Percentiles rank a stretch among this genome's conserved stretches.
Evolutionary conservation across 1,140 invertebrate genomes (phyloP).

Genomic region (Drosophila bifasciata): DNA sequence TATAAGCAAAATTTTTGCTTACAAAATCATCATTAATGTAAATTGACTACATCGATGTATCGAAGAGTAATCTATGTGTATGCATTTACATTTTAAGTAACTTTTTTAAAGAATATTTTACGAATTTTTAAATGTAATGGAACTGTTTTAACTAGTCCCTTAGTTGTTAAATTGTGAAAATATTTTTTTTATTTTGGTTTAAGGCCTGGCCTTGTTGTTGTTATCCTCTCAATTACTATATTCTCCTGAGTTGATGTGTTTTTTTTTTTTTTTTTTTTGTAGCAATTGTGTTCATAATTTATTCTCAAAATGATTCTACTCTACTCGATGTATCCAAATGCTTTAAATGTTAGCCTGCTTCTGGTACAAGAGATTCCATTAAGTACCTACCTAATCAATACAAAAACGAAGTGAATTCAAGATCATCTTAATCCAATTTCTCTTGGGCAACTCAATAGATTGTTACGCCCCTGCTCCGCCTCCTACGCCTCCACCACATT

Average conservation of each 20-base stretch:
- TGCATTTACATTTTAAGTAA: constrained; percentile 21
- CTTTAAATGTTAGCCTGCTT: constrained; percentile 82
- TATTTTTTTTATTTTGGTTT: constrained; percentile 45
- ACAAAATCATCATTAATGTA: constrained; percentile 59
- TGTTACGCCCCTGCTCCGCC: constrained; percentile 47
- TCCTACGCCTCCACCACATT: constrained; percentile 4
- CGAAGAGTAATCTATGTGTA: constrained; percentile 9
- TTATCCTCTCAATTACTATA: constrained; percentile 37
- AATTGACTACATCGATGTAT: constrained; percentile 27
- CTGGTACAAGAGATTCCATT: constrained; percentile 74
- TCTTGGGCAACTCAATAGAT: constrained; percentile 57
- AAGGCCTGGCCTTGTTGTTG: constrained; percentile 70
- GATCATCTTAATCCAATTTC: constrained; percentile 54
- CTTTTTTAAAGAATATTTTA: constrained; percentile 41
- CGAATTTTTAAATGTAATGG: constrained; percentile 29
- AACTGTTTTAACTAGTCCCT: constrained; percentile 66
- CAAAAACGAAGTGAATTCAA: constrained; percentile 46
- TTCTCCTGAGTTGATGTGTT: constrained; percentile 27
- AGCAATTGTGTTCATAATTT: constrained; percentile 26
- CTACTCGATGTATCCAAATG: constrained; percentile 67
- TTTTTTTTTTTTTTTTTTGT: too few relatives aligned
- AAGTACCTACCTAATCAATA: constrained; percentile 73
- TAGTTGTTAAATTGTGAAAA: constrained; percentile 62
- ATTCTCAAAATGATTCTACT: constrained; percentile 26
- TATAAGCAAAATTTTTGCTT: constrained; percentile 72